These are phyloP conservation scores for Tringa solitaria DNA, from an alignment of 2,113 vertebrate genomes.

Conservation along the genomic window DNA sequence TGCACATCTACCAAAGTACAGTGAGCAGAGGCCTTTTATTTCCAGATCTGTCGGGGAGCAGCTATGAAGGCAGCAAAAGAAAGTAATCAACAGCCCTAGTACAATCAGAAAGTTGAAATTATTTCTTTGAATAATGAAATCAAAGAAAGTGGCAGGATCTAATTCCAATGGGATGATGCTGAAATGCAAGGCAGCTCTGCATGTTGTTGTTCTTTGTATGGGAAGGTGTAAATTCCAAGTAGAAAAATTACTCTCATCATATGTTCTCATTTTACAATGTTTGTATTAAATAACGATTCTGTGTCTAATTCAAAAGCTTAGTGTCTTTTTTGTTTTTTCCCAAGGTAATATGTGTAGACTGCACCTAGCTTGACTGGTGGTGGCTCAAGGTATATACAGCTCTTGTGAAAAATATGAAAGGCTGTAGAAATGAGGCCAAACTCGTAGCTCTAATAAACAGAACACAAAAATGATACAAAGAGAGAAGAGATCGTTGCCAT, in stretches of 20 bases:
- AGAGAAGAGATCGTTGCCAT: neutral
- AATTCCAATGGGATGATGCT: neutral
- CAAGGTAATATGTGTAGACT: neutral
- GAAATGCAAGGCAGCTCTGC: neutral
- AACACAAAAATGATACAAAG: neutral
- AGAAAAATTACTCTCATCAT: neutral
- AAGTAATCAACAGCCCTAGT: neutral
- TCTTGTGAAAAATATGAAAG: neutral
- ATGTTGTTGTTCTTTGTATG: neutral
- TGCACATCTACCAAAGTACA: neutral
- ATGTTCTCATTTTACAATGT: neutral
- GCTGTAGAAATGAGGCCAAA: constrained; percentile 2
- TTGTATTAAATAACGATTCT: constrained; percentile 12
- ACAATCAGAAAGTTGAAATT: neutral
- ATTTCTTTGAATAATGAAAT: constrained; percentile 14
- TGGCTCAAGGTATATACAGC: neutral
- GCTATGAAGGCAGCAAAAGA: neutral
- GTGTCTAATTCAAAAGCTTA: constrained; percentile 1
- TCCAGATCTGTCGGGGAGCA: neutral
- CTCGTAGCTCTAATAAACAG: neutral
- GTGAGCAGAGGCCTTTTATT: neutral
- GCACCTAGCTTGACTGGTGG: neutral
- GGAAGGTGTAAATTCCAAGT: neutral
- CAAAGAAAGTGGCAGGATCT: neutral
- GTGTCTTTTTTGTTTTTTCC: neutral